Evolutionary conservation across 2,888 invertebrate genomes (phyloP), one percentile per base, ranked within the genome.

Genomic region (Agonopterix subpropinquella): DNA sequence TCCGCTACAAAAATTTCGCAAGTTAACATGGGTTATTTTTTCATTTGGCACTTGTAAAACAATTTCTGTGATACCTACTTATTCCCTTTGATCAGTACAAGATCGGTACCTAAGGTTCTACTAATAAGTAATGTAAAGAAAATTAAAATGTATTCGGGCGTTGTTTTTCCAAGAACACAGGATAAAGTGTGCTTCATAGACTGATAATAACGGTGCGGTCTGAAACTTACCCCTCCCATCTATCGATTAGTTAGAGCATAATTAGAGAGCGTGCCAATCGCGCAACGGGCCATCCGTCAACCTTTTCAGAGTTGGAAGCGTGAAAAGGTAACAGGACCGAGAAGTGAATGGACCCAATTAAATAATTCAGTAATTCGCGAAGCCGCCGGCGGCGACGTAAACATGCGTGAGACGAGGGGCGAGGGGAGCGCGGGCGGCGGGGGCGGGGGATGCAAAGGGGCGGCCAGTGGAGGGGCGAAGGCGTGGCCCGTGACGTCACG

Each of bases 281-380:
- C 57, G 57, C 67, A 69, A 65, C 67, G 61, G 57, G 59, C 70
- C 66, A 79, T 81, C 74, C 79, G 77, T 82, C 82, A 82, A 75
- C 78, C 75, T 78, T 77, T 73, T 75, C 65, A 67, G 70, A 73
- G 70, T 69, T 67, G 65, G 75, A 71, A 79, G 79, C 82, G 82
- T 77, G 82, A 80, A 80, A 82, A 84, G 82, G 82, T 80, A 80
- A 77, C 76, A 76, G 75, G 73, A 74, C 73, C 66, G 74, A 78
- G 73, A 81, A 81, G 79, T 87, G 87, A 88, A 88, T 88, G 87
- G 85, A 79, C 28, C 82, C 82, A 86, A 87, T 86, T 87, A 84
- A 86, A 88, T 88, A 84, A 85, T 88, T 86, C 77, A 88, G 82
- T 85, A 86, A 86, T 85, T 83, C 83, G 80, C 77, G 75, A 72